Conservation (phyloP, 2,888 invertebrate genomes). For the Ypsolopha scabrella region DNA sequence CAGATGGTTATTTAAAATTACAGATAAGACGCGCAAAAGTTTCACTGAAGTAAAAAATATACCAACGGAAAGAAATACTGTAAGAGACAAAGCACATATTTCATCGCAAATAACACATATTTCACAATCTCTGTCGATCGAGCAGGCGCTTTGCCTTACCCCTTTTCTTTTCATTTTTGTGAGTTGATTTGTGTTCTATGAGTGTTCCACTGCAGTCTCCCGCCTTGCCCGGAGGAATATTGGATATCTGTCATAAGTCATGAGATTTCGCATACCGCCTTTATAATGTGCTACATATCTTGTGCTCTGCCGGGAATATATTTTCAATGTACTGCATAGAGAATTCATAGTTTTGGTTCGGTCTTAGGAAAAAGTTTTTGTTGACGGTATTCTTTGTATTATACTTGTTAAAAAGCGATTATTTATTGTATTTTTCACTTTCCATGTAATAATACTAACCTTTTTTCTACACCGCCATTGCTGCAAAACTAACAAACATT, state of each 20-base stretch:
- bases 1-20: no score
- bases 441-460: no score
- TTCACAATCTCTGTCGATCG: slow-evolving; percentile 54
- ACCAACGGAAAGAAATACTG: not conserved
- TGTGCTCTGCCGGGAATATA: slow-evolving; percentile 18
- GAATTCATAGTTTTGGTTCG: no score
- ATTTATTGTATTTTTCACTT: no score
- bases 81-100: slow-evolving; percentile 30
- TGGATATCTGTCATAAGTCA: slow-evolving; percentile 59
- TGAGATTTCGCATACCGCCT: slow-evolving; percentile 45
- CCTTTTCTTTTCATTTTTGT: slow-evolving; percentile 40
- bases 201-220: slow-evolving; percentile 40
- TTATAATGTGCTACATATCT: slow-evolving; percentile 37
- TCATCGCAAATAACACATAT: slow-evolving; percentile 54
- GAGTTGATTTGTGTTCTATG: slow-evolving; percentile 54
- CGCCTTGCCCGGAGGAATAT: slow-evolving; percentile 40
- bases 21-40: no score
- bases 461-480: no score
- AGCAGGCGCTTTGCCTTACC: slow-evolving; percentile 48
- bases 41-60: no score
- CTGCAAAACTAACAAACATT: no score
- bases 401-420: no score
- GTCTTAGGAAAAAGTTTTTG: no score
- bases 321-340: slow-evolving; percentile 17
- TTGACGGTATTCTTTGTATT: no score